Base-by-base conservation (phyloP, 2,797 vertebrate species). In the Amniataba percoides region DNA sequence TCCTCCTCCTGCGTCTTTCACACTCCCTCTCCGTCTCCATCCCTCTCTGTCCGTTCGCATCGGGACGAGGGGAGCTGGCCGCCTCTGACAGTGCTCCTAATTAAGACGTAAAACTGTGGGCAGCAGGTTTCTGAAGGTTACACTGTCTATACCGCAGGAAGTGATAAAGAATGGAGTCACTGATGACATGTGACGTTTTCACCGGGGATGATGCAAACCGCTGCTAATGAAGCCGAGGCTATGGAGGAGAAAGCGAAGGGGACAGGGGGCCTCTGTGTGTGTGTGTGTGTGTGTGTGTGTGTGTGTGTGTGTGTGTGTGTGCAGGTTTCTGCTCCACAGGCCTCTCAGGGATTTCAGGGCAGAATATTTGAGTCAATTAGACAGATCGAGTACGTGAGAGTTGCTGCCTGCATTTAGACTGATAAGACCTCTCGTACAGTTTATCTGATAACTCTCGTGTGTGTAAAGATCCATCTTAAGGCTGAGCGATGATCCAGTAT, bases 131-230 rank as follows among this genome's bases (percentile, higher is more conserved):
- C 83, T 94, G 92, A 95, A 93, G 95, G 92, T 94, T 94, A 93
- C 79, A 77, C 83, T 91, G 93, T 93, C 90, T 94, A 65, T 84
- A 89, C 86, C n/a, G 75, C 86, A 69, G 79, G 81, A 91, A 89
- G 83, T 92, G 87, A 94, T 93, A 94, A 95, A 93, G 90, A 93
- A 95, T 94, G 90, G 94, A 93, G 87, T 59, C 85, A 66, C 82
- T 95, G 93, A 96, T 95, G 92, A 87, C 89, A 95, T 92, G 92
- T 94, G 94, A 95, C 92, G 77, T 91, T 95, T 95, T 92, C 87
- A 59, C 77, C 75, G 72, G 87, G 85, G 88, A 91, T 94, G 92
- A 94, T 94, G 89, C 87, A 95, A 93, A 95, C 93, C 90, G 62
- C 89, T 87, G 90, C 89, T 96, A 95, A 94, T 94, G 88, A 95